These are phyloP conservation scores for Trichopria drosophilae DNA, from an alignment of 2,888 invertebrate genomes.

Conservation along the genomic window DNA sequence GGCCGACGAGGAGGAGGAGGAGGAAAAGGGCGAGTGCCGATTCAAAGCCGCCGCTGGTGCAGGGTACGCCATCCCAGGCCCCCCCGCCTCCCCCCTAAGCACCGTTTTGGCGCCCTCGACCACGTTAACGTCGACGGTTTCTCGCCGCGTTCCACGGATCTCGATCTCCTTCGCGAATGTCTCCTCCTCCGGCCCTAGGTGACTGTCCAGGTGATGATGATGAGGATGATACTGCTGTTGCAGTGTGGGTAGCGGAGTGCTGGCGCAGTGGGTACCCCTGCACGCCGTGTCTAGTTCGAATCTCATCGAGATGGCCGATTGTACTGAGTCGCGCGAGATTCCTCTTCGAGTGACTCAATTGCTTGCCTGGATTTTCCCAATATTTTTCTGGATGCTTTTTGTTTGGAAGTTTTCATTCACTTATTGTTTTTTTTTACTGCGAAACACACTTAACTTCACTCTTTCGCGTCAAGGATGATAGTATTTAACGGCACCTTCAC, in stretches of 20 bases:
- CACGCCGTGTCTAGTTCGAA: conserved; percentile 67
- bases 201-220: neutral
- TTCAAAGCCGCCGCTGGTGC: conserved; percentile 56
- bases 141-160: conserved; percentile 41
- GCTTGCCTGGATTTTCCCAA: too few relatives aligned
- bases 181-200: conserved; percentile 31
- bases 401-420: too few relatives aligned
- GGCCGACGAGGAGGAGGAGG: conserved; percentile 43
- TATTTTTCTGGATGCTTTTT: too few relatives aligned
- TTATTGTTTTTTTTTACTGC: too few relatives aligned
- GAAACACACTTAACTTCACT: too few relatives aligned
- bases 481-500: too few relatives aligned
- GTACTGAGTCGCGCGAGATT: conserved; percentile 69
- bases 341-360: conserved; percentile 59
- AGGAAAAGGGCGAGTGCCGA: conserved; percentile 53
- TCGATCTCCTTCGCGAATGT: conserved; percentile 46
- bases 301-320: conserved; percentile 70
- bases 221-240: conserved; percentile 32
- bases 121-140: conserved; percentile 50
- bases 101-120: conserved; percentile 57
- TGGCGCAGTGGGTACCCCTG: conserved; percentile 67
- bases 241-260: conserved; percentile 61
- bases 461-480: too few relatives aligned
- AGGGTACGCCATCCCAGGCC: conserved; percentile 59
- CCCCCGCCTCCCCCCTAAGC: conserved; percentile 57